These are phyloP conservation scores for Luehdorfia chinensis DNA, from an alignment of 1,140 invertebrate species.

Conservation along the genomic window DNA sequence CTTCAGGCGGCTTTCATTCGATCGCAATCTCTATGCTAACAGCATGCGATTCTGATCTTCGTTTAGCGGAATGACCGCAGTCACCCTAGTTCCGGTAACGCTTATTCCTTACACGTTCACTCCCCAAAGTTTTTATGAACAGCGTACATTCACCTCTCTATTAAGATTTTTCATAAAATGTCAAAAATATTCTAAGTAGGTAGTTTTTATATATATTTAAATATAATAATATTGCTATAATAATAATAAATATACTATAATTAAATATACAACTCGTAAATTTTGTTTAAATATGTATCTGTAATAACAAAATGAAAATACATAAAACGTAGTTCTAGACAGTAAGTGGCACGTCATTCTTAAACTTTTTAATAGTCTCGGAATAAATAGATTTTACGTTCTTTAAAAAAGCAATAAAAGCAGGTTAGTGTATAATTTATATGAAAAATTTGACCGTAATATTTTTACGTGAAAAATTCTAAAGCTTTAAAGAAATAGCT, in stretches of 20 bases:
- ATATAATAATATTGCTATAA: no score
- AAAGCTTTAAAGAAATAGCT: neutral
- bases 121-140: conserved; percentile 71
- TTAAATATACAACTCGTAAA: no score
- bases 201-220: no score
- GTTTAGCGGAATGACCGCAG: conserved; percentile 76
- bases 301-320: no score
- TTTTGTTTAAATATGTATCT: no score
- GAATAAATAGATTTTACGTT: neutral
- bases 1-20: conserved; percentile 69
- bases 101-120: conserved; percentile 73
- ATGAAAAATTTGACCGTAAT: neutral
- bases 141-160: conserved; percentile 49
- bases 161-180: conserved; percentile 48
- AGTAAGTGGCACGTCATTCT: no score
- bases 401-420: neutral
- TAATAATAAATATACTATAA: no score
- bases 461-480: neutral
- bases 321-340: no score
- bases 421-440: neutral
- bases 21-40: conserved; percentile 77
- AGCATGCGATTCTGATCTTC: conserved; percentile 76
- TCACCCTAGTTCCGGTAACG: conserved; percentile 63
- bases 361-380: neutral
- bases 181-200: conserved; percentile 11